phyloP scores from a whole-genome alignment of 2,888 invertebrate genomes.

The Bombylius major region DNA sequence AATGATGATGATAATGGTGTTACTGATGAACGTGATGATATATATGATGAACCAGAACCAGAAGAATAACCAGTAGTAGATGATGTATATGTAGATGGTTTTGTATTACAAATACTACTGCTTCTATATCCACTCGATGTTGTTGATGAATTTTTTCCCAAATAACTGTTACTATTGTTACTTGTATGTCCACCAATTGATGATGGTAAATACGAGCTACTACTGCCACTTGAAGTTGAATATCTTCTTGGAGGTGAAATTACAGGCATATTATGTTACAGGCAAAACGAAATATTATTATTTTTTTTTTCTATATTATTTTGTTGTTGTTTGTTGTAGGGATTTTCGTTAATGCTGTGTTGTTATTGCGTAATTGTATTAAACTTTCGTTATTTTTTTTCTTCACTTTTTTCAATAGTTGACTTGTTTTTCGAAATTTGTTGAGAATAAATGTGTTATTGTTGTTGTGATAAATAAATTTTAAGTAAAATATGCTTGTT shows the following conservation, averaged over 20 bases:
- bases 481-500: no score
- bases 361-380: no score
- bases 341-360: no score
- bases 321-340: no score
- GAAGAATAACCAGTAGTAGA: conserved; percentile 16
- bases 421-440: no score
- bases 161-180: background rate
- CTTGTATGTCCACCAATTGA: conserved; percentile 24
- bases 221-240: conserved; percentile 31
- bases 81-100: conserved; percentile 10
- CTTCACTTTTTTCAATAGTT: no score
- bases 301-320: no score
- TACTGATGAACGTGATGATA: conserved; percentile 1
- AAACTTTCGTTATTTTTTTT: no score
- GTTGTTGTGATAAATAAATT: no score
- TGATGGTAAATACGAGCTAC: conserved; percentile 35
- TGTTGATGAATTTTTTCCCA: conserved; percentile 2
- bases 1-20: conserved; percentile 19
- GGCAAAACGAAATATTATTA: background rate
- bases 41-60: conserved; percentile 22
- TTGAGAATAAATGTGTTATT: no score
- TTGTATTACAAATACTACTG: conserved; percentile 16
- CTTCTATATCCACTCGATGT: conserved; percentile 23
- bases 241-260: conserved; percentile 35
- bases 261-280: conserved; percentile 36